A percentile compares a stretch with the other conserved stretches of the same genome.
phyloP scores from a whole-genome alignment of 2,113 vertebrate species.

The Gavia stellata region DNA sequence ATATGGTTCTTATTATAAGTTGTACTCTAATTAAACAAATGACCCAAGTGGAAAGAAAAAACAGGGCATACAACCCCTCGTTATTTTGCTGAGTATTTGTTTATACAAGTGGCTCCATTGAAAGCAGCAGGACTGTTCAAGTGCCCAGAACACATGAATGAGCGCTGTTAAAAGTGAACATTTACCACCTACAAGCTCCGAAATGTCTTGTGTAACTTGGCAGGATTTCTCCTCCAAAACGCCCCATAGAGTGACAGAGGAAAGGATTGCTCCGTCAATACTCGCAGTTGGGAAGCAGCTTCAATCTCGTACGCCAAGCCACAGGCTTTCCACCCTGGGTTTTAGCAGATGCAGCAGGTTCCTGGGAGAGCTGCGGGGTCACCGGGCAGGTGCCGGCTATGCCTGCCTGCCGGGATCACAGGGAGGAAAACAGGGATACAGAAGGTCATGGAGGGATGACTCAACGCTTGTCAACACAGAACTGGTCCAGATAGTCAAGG shows the following conservation, averaged over 20 bases:
- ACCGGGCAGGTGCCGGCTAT: not conserved
- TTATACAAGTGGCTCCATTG: not conserved
- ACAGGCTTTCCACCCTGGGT: rapidly evolving
- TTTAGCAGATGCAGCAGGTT: not conserved
- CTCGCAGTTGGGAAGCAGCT: not conserved
- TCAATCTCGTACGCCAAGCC: not conserved
- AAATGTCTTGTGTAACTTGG: not conserved
- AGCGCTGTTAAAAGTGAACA: not conserved
- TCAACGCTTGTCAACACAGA: not conserved
- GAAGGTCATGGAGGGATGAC: not conserved
- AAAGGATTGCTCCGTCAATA: not conserved
- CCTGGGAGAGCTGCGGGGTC: not conserved
- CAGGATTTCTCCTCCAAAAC: not conserved
- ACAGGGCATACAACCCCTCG: not conserved
- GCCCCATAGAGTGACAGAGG: not conserved
- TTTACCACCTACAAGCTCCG: not conserved
- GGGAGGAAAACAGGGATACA: not conserved
- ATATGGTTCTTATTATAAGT: not conserved
- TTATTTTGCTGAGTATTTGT: not conserved
- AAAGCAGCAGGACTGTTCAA: not conserved
- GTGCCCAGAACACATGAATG: not conserved
- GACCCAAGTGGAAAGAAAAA: not conserved
- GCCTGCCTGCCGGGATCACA: not conserved
- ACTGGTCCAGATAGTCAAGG: not conserved
- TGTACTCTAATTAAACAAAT: not conserved